Base-by-base conservation (phyloP, 2,797 vertebrate species). In the Macrochelys suwanniensis region DNA sequence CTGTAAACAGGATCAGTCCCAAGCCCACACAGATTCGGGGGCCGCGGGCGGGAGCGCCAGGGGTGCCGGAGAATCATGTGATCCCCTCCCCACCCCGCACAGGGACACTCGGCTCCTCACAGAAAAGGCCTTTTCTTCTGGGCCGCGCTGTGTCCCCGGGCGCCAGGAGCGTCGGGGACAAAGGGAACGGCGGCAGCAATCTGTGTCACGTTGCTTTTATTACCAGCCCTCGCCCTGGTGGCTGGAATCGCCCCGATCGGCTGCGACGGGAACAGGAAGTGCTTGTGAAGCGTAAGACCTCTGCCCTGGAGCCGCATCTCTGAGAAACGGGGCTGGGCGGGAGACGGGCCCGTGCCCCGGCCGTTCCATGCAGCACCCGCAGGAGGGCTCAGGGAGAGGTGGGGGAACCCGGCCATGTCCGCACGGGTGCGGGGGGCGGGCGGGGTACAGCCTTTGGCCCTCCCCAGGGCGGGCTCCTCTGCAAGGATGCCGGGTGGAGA, bases 191-290 rank as follows among this genome's bases (percentile, higher is more conserved):
- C 74, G 0, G 5, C 80, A 50, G 82, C 51, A 13, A 82, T 78
- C 53, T 84, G 83, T 95, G 96, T 97, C 97, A 97, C 93, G 96
- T 94, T 90, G 93, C 89, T 94, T 0, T 97, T 96, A 96, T 97
- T 95, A 97, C 57, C 71, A 0, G 0, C 88, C 91, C 91, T 96
- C 92, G 51, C 54, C 37, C 51, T 12, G 45, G 53, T 11, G 59
- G 25, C 68, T 23, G 79, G 97, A 97, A 97, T 96, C 97, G 0
- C 87, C 85, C 97, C 95, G 94, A 96, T 93, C 80, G 0, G 96
- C 96, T 92, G 89, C 42, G 19, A 31, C 11, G 57, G 0, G 61
- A 97, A 98, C 97, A 97, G 97, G 95, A 19, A 94, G 85, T 92
- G 95, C 96, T 96, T 96, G 92, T 97, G 84, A 95, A 42, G 50